Conservation (phyloP, 2,113 vertebrate genomes). For the Montifringilla adamsi region DNA sequence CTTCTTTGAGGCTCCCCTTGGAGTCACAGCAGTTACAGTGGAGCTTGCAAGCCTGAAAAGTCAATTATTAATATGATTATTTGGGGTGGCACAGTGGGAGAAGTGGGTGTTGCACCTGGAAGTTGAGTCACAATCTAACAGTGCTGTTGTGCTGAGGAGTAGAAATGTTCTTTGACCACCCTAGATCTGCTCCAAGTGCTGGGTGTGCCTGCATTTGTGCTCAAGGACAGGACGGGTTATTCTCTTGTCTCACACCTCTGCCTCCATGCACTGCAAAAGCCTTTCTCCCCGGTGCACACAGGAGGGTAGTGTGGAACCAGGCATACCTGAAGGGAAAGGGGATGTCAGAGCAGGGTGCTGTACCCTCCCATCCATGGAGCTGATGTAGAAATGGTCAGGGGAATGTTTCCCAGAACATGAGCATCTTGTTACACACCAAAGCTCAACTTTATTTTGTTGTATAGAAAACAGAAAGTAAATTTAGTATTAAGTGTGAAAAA, state of each 20-base stretch:
- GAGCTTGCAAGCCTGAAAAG: not conserved
- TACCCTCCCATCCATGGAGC: rapidly evolving
- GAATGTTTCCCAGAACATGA: not conserved
- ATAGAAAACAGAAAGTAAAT: not conserved
- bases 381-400: not conserved
- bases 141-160: rapidly evolving
- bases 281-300: not conserved
- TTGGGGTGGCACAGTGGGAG: not conserved
- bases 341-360: rapidly evolving
- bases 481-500: not conserved
- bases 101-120: not conserved
- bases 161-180: not conserved
- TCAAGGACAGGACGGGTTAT: not conserved
- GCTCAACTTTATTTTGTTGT: not conserved
- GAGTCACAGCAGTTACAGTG: not conserved
- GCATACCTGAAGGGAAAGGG: not conserved
- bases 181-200: too few species aligned
- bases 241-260: not conserved
- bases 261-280: not conserved
- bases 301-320: not conserved
- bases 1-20: not conserved
- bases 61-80: not conserved
- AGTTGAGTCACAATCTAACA: rapidly evolving
- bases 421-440: not conserved
- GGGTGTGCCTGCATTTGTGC: not conserved